A percentile compares a stretch with the other conserved stretches of the same genome.
These are phyloP conservation scores for Lamellibrachia luymesi DNA, from an alignment of 1,140 invertebrate genomes.

Conservation along the genomic window DNA sequence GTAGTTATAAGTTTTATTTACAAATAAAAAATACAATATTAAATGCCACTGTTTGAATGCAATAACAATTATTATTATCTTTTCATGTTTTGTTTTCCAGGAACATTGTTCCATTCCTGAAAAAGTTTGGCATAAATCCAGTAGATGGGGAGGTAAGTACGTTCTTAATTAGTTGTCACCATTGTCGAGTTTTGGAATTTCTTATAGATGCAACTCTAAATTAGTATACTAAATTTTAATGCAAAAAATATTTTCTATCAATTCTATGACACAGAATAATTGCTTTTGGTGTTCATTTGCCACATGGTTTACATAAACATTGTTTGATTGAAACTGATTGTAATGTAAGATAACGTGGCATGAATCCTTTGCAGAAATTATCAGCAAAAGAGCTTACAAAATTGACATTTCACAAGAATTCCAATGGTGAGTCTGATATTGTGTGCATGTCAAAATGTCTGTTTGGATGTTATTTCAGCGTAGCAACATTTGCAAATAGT, in stretches of 20 bases:
- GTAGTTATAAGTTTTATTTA: not conserved
- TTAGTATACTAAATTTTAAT: no score
- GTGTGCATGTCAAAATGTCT: not conserved
- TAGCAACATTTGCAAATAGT: not conserved
- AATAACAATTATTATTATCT: no score
- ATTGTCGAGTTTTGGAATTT: no score
- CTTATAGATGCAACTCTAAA: no score
- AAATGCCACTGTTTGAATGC: not conserved
- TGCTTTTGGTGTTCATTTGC: not conserved
- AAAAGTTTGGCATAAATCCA: conserved; percentile 92
- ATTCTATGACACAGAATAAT: no score
- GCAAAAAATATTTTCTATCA: no score
- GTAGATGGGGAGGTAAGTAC: conserved; percentile 79
- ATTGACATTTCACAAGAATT: conserved; percentile 86
- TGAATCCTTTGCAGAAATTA: conserved; percentile 64
- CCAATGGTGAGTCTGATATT: conserved; percentile 61
- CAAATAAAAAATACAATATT: not conserved
- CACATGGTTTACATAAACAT: not conserved
- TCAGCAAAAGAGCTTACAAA: conserved; percentile 84
- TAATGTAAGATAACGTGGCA: not conserved
- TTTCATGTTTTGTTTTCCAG: conserved; percentile 43
- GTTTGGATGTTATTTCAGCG: not conserved
- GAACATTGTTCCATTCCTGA: conserved; percentile 83
- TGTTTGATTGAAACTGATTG: not conserved
- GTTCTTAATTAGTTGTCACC: no score